Base-by-base conservation (phyloP, 2,888 invertebrate species). In the Malthinus seriepunctatus region DNA sequence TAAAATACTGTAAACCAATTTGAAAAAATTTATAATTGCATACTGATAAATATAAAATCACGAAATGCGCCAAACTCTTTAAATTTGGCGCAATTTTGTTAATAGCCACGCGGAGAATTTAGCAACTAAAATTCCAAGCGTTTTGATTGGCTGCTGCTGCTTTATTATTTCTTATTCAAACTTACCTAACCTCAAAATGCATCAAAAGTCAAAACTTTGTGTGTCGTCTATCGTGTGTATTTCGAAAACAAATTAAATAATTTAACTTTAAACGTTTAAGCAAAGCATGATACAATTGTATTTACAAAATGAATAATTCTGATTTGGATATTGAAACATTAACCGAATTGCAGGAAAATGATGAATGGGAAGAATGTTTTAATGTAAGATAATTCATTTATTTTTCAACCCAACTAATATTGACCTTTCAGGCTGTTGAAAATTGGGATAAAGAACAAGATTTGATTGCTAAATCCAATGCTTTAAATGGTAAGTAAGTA, bases 381-480 rank as follows among this genome's bases (percentile, higher is more conserved):
- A 47, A 56, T 12, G 62, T 62, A 49, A 59, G 35, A 39, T 48
- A 15, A 32, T n/a, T 51, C 38, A 3, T 11, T 38, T 42, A 42
- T 32, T 23, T 10, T 8, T 8, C 14, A 42, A 0, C 23, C 12
- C 32, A 4, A 8, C 14, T 38, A 38, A 47, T n/a, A 12, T 51
- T 15, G 14, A 8, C 34, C 12, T 56, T 60, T 15, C 35, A 62
- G 62, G 55, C 45, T 7, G n/a, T 53, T 4, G 59, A 54, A 33
- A 34, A 56, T 8, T 56, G 50, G 49, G 57, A 66, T 2, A 37
- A 56, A 12, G 57, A 64, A 51, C 59, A 63, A 49, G 60, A 60
- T 11, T 52, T 66, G 56, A 66, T 66, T 45, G 52, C 38, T 12
- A 56, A 61, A 49, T 66, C 63, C 4, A 59, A 61, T 14, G 51